These are phyloP conservation scores for Drosophila bocki DNA, from an alignment of 1,140 invertebrate genomes.

Conservation along the genomic window DNA sequence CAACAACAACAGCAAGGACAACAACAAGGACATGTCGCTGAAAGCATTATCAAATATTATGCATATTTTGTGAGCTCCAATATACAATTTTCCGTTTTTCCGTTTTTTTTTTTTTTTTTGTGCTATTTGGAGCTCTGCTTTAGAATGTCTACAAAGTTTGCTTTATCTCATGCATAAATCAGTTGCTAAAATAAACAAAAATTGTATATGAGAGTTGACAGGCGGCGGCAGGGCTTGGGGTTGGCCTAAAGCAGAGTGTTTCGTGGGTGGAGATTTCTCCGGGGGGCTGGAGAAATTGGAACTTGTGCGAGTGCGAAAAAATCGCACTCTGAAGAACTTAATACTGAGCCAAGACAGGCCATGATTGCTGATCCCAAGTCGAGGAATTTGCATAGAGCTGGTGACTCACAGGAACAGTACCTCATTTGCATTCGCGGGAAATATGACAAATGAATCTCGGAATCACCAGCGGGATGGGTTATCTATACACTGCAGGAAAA, in stretches of 20 bases:
- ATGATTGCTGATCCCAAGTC: conserved; percentile 11
- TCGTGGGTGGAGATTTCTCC: conserved; percentile 14
- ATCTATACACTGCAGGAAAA: background rate
- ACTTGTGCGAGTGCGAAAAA: conserved; percentile 19
- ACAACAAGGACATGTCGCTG: conserved; percentile 74
- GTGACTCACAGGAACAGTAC: conserved; percentile 15
- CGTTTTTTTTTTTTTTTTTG: conserved; percentile 23
- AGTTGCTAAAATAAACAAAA: conserved; percentile 77
- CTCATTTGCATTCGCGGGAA: conserved; percentile 21
- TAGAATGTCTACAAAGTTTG: conserved; percentile 79
- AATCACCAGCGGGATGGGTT: conserved; percentile 19
- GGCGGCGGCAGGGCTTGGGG: background rate
- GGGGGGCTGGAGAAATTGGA: conserved; percentile 62
- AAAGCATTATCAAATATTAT: conserved; percentile 84
- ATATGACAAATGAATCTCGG: conserved; percentile 16
- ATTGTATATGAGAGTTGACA: conserved; percentile 55
- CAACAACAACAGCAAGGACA: conserved; percentile 45
- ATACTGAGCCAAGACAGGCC: background rate
- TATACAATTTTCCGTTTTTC: conserved; percentile 40
- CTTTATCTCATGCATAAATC: conserved; percentile 82
- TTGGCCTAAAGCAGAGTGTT: conserved; percentile 12
- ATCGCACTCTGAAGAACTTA: conserved; percentile 24
- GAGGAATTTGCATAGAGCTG: conserved; percentile 10
- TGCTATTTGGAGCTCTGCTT: conserved; percentile 53
- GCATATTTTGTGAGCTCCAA: conserved; percentile 77